Evolutionary conservation across 2,888 invertebrate species (phyloP), one percentile per base, ranked within the genome.

Genomic region (Ischnura elegans): DNA sequence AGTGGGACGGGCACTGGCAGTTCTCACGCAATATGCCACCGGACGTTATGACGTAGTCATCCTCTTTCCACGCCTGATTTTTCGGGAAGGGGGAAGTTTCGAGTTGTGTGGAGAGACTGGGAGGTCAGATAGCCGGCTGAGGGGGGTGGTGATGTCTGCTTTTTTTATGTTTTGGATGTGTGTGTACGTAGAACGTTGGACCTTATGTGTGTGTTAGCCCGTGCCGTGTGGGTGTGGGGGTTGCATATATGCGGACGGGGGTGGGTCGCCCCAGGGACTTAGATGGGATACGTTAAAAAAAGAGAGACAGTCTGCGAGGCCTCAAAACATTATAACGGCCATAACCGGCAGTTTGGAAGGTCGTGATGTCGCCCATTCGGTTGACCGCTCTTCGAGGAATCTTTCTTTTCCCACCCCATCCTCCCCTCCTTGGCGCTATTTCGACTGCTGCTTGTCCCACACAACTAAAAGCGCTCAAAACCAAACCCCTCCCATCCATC

Each of bases 311-410:
- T 61, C 90, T 90, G 90, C 90, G 61, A 61, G 90, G 42, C 90
- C 55, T 55, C 36, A 10, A 51, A 90, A 90, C 90, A 90, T 90
- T 90, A 90, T 90, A 90, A 90, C 90, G 43, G 90, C 90, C 61
- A 90, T 90, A 90, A 90, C 90, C 90, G 90, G 90, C 90, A 90
- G 90, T 90, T 90, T 61, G 55, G 55, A 45, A 90, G 90, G 90
- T 90, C 90, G 90, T 90, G 90, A 90, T 90, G 90, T 61, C 61
- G 76, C 90, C 90, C 90, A 90, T 90, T 90, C 61, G 61, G 90
- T 90, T 90, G 90, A 90, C 90, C 90, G 90, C 61, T 87, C 87
- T 55, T 36, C 51, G n/a, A n/a, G n/a, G 43, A 25, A 61, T 51
- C 47, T 36, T 51, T n/a, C n/a, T 25, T 25, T 36, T 16, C 90